These are phyloP conservation scores for Oostethus manadensis DNA, from an alignment of 2,113 vertebrate species.

Conservation along the genomic window DNA sequence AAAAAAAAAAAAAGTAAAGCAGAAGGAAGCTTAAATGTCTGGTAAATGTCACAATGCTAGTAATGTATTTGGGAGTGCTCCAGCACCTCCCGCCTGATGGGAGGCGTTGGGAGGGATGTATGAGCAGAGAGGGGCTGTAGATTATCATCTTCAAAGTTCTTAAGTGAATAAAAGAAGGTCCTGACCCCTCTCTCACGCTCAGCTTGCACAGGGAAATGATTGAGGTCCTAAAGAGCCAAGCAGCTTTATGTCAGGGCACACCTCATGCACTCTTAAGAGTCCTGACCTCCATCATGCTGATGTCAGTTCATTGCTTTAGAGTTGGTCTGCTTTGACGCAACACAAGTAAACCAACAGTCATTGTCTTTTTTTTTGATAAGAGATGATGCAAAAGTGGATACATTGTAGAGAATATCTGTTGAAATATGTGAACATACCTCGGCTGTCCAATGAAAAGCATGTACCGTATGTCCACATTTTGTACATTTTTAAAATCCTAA, in stretches of 20 bases:
- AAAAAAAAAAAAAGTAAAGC: slow-evolving; percentile 32
- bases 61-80: neutral
- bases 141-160: slow-evolving; percentile 41
- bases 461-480: neutral
- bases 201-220: slow-evolving; percentile 8
- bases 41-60: slow-evolving; percentile 33
- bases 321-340: slow-evolving; percentile 45
- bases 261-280: slow-evolving; percentile 35
- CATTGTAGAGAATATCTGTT: neutral
- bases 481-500: neutral
- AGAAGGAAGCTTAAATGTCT: slow-evolving; percentile 43
- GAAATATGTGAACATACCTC: slow-evolving; percentile 5
- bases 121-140: slow-evolving; percentile 29
- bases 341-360: slow-evolving; percentile 50
- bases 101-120: slow-evolving; percentile 12
- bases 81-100: slow-evolving; percentile 1
- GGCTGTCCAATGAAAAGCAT: neutral
- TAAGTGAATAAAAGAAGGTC: no score
- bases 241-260: slow-evolving; percentile 50
- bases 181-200: slow-evolving; percentile 13
- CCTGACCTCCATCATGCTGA: slow-evolving; percentile 19
- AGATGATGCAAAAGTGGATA: slow-evolving; percentile 23
- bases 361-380: slow-evolving; percentile 45
- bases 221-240: slow-evolving; percentile 23
- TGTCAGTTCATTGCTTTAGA: slow-evolving; percentile 15